A percentile compares a stretch with the other conserved stretches of the same genome.
These are phyloP conservation scores for Xestia ashworthii DNA, from an alignment of 2,888 invertebrate species.

Conservation along the genomic window DNA sequence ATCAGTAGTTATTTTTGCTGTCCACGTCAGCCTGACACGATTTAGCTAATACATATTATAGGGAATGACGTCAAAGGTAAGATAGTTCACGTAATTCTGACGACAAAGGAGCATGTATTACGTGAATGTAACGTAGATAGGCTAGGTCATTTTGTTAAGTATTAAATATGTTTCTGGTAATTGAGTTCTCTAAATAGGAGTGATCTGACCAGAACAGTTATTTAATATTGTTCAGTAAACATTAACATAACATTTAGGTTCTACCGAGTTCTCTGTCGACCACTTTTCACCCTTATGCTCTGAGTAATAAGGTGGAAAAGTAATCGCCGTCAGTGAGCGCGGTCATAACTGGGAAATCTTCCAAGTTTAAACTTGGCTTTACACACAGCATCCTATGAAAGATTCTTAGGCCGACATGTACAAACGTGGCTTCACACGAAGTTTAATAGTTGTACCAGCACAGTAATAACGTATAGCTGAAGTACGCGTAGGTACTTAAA, in stretches of 20 bases:
- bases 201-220: background rate
- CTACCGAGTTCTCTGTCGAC: background rate
- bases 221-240: background rate
- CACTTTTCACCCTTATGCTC: background rate
- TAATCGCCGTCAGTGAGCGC: too few species aligned
- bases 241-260: background rate
- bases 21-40: slow-evolving; percentile 10
- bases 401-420: background rate
- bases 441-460: background rate
- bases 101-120: slow-evolving; percentile 21
- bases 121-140: background rate
- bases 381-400: background rate
- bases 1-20: slow-evolving; percentile 11
- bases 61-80: slow-evolving; percentile 26
- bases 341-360: background rate
- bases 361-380: background rate
- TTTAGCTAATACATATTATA: slow-evolving; percentile 15
- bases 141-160: background rate
- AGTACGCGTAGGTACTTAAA: background rate
- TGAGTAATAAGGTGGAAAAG: too few species aligned
- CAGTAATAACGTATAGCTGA: background rate
- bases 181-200: background rate
- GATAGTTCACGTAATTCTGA: slow-evolving; percentile 17
- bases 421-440: background rate
- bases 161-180: background rate